phyloP scores from a whole-genome alignment of 2,888 invertebrate genomes.

The Entomobrya multifasciata region DNA sequence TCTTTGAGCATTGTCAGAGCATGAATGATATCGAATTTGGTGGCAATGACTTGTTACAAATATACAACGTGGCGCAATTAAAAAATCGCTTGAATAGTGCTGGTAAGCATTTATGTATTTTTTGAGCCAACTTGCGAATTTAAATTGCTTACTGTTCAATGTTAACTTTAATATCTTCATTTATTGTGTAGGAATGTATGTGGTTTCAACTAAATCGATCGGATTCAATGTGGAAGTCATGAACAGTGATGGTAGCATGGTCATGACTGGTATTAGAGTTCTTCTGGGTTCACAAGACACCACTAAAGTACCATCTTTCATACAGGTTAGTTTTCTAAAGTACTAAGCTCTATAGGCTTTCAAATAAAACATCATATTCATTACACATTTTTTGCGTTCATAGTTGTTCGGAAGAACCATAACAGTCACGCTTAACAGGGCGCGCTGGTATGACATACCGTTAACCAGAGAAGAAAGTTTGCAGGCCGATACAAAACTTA shows the following conservation, averaged over 20 bases:
- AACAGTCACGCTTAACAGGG: constrained; percentile 87
- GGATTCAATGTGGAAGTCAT: constrained; percentile 94
- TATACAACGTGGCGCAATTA: constrained; percentile 95
- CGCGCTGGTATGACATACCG: constrained; percentile 97
- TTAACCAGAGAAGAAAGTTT: constrained; percentile 96
- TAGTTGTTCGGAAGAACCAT: constrained; percentile 87
- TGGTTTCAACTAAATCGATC: constrained; percentile 94
- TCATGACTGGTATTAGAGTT: constrained; percentile 94
- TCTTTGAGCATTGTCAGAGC: constrained; percentile 96
- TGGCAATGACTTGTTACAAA: constrained; percentile 95
- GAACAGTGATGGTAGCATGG: constrained; percentile 92
- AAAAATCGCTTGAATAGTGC: constrained; percentile 93
- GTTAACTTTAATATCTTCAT: not conserved
- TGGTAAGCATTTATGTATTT: too few relatives aligned
- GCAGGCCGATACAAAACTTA: constrained; percentile 94
- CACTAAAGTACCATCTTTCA: constrained; percentile 88
- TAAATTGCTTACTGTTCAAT: too few relatives aligned
- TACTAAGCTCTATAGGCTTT: too few relatives aligned
- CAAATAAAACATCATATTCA: too few relatives aligned
- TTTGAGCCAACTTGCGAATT: too few relatives aligned
- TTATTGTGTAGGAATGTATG: constrained; percentile 88
- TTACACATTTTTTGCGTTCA: too few relatives aligned
- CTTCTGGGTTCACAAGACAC: constrained; percentile 92
- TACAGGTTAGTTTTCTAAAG: constrained; percentile 84
- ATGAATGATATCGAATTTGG: constrained; percentile 97